These are phyloP conservation scores for Drosophila helvetica DNA, from an alignment of 2,888 invertebrate genomes.

Conservation along the genomic window DNA sequence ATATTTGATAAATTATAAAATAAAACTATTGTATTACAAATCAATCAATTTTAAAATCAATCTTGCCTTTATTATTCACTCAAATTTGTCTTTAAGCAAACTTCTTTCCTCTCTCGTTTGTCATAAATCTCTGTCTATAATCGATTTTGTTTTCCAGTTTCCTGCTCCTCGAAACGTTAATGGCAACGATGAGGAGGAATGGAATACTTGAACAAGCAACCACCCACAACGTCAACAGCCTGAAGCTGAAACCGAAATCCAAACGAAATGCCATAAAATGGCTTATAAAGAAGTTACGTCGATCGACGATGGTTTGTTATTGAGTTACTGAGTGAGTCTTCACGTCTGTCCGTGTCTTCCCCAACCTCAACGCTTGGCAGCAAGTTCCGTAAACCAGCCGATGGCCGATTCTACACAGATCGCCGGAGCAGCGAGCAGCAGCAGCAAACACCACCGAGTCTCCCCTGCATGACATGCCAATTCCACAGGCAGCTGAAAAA, in stretches of 20 bases:
- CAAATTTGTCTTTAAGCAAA: slow-evolving; percentile 19
- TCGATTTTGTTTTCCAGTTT: slow-evolving; percentile 77
- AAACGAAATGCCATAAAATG: slow-evolving; percentile 4
- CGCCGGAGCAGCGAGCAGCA: slow-evolving; percentile 74
- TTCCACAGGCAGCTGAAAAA: slow-evolving; percentile 49
- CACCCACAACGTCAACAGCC: slow-evolving; percentile 42
- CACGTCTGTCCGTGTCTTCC: slow-evolving; percentile 74
- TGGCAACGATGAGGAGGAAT: slow-evolving; percentile 77
- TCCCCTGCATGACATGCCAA: slow-evolving; percentile 61
- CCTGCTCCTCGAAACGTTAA: slow-evolving; percentile 78
- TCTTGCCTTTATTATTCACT: slow-evolving; percentile 62
- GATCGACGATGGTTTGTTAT: slow-evolving; percentile 5
- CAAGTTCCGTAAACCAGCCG: slow-evolving; percentile 57
- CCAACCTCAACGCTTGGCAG: slow-evolving; percentile 51
- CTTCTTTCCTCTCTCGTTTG: slow-evolving; percentile 27
- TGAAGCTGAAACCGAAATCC: slow-evolving; percentile 3
- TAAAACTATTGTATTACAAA: slow-evolving; percentile 56
- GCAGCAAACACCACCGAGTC: slow-evolving; percentile 76
- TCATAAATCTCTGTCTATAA: slow-evolving; percentile 67
- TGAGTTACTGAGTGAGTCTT: slow-evolving; percentile 70
- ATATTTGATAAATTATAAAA: slow-evolving; percentile 55
- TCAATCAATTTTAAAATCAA: slow-evolving; percentile 55
- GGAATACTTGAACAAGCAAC: slow-evolving; percentile 53
- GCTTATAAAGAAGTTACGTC: slow-evolving; percentile 17
- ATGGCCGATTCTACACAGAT: slow-evolving; percentile 56